Evolutionary conservation across 1,140 invertebrate species (phyloP), one percentile per base, ranked within the genome.

Genomic region (Campoletis sonorensis): DNA sequence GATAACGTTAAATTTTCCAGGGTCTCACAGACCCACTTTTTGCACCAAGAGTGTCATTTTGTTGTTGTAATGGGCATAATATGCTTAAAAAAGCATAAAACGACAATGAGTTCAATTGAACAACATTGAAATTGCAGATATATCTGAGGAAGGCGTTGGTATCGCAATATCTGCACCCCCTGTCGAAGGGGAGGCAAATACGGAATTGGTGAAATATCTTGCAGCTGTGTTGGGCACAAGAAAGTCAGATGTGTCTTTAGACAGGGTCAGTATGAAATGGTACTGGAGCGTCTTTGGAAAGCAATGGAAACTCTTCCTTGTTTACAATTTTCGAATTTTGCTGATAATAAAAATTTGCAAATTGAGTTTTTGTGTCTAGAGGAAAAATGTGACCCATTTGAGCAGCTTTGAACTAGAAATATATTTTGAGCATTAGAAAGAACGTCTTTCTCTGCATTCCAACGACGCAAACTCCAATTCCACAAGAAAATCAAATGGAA

Each of bases 121-220:
- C 30, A 5, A 2, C 4, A 5, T 70, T 80, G 23, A 15, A 67
- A 70, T 84, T 79, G 4, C 81, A 93, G 93, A 92, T 83, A 90
- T 93, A 79, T 87, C 86, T 30, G 86, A 89, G 2, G 93, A 93
- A 82, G 92, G 90, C 27, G 91, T 96, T 16, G 93, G 95, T 40
- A 92, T 97, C 58, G 95, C 96, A 87, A 96, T 97, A 84, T 93
- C 93, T 79, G 96, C 96, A 4, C 95, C 96, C 33, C 95, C 96
- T 4, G 93, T 95, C 5, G 96, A 97, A 87, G 96, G 96, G 4
- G 95, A 96, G 91, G 96, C 96, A 8, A 97, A 97, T 86, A 92
- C 93, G 51, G 96, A 96, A 88, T 92, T 97, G 11, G 89, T 96
- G 0, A 95, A 95, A 90, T 97, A 94, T 87, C 88, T 97, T 18